Conservation (phyloP, 2,888 invertebrate species). For the Tridacna gigas region DNA sequence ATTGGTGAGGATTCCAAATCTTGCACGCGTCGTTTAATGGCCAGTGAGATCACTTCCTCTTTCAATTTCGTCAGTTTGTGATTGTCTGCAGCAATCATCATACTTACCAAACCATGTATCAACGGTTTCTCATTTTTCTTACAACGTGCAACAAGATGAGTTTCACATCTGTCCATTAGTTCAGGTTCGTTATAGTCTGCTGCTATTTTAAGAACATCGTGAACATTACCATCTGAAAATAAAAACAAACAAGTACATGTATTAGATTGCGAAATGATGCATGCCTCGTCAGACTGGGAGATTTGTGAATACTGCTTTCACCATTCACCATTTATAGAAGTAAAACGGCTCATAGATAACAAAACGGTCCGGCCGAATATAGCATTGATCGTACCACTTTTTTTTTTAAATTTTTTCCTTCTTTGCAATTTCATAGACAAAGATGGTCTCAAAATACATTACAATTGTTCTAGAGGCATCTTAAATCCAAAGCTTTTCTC, state of each 20-base stretch:
- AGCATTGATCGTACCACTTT: no score
- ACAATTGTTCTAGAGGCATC: no score
- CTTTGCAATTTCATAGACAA: no score
- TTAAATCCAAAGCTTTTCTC: no score
- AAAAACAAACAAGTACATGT: neutral
- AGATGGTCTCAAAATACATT: no score
- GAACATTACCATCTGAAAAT: constrained; percentile 61
- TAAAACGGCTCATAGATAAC: no score
- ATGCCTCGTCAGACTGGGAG: no score
- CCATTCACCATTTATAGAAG: no score
- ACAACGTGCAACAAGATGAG: constrained; percentile 57
- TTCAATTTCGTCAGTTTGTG: constrained; percentile 58
- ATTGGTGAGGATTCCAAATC: constrained; percentile 64
- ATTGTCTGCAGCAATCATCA: constrained; percentile 63
- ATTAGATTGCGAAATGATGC: no score
- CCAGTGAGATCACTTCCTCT: constrained; percentile 60
- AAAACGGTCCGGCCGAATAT: no score
- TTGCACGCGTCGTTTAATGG: constrained; percentile 59
- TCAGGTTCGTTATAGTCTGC: constrained; percentile 58
- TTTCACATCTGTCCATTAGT: constrained; percentile 52
- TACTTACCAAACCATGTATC: constrained; percentile 60
- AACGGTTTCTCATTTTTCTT: constrained; percentile 62
- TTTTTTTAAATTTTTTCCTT: no score
- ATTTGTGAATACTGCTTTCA: neutral
- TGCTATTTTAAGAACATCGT: constrained; percentile 56